Conservation (phyloP, 2,888 invertebrate genomes). For the Tiliacea citrago region DNA sequence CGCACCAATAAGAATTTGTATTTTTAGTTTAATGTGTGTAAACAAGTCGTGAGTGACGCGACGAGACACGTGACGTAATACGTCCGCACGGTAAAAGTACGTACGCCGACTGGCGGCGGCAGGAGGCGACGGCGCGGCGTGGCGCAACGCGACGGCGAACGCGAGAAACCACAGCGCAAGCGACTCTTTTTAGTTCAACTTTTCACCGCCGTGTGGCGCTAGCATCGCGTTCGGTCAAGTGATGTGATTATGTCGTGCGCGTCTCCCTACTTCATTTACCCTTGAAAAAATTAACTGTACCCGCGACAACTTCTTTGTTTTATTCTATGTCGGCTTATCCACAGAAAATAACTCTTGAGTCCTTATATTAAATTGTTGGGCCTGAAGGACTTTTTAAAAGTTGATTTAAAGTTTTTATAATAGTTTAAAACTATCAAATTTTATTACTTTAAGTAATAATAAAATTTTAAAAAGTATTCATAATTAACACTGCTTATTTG, state of each 20-base stretch:
- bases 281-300: slow-evolving; percentile 22
- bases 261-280: slow-evolving; percentile 58
- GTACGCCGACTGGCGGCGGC: slow-evolving; percentile 75
- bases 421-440: not conserved
- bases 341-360: not conserved
- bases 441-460: not conserved
- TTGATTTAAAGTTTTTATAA: not conserved
- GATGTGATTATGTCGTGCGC: slow-evolving; percentile 59
- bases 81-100: slow-evolving; percentile 75
- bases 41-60: slow-evolving; percentile 85
- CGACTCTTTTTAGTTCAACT: slow-evolving; percentile 70
- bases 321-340: not conserved
- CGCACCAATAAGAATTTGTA: slow-evolving; percentile 83
- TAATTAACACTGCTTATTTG: not conserved
- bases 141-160: slow-evolving; percentile 73
- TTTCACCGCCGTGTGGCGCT: slow-evolving; percentile 80
- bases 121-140: slow-evolving; percentile 63
- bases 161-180: slow-evolving; percentile 68
- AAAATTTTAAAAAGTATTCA: not conserved
- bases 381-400: too few relatives aligned
- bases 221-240: slow-evolving; percentile 57
- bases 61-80: slow-evolving; percentile 75
- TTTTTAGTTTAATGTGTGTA: slow-evolving; percentile 82
- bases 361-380: not conserved
- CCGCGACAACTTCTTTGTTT: not conserved